phyloP scores from a whole-genome alignment of 2,113 vertebrate genomes.

The Oxyruncus cristatus region DNA sequence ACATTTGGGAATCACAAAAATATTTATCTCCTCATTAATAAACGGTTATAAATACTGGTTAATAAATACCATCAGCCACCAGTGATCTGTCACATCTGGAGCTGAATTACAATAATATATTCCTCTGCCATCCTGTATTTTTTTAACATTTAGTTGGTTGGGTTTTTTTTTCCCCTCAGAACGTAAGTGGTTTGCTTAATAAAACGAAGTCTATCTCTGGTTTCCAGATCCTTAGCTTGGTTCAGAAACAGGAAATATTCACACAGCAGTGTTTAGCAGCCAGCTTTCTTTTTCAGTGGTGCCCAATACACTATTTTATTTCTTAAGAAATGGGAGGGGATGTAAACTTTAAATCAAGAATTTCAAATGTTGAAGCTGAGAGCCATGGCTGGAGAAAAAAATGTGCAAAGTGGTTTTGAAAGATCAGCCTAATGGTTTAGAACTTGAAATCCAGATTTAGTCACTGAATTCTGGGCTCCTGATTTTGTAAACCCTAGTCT shows the following conservation, averaged over 20 bases:
- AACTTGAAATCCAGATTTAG: background rate
- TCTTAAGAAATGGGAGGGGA: background rate
- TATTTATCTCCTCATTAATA: background rate
- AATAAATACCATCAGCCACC: background rate
- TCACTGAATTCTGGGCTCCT: background rate
- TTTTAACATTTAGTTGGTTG: background rate
- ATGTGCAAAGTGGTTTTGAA: background rate
- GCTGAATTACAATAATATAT: background rate
- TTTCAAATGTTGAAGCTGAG: background rate
- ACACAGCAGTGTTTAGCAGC: background rate
- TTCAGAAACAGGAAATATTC: background rate
- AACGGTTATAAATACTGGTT: too few species aligned
- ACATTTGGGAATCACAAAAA: background rate
- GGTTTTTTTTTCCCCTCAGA: fast-evolving
- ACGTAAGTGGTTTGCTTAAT: background rate
- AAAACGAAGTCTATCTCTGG: background rate
- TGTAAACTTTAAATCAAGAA: background rate
- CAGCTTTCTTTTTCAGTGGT: background rate
- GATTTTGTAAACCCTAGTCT: background rate
- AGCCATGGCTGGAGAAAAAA: background rate
- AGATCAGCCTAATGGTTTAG: background rate
- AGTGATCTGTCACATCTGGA: background rate
- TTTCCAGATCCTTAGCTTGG: background rate
- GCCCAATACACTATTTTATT: background rate
- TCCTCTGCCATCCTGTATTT: background rate